These are phyloP conservation scores for Setipinna tenuifilis DNA, from an alignment of 2,797 vertebrate genomes.

Conservation along the genomic window DNA sequence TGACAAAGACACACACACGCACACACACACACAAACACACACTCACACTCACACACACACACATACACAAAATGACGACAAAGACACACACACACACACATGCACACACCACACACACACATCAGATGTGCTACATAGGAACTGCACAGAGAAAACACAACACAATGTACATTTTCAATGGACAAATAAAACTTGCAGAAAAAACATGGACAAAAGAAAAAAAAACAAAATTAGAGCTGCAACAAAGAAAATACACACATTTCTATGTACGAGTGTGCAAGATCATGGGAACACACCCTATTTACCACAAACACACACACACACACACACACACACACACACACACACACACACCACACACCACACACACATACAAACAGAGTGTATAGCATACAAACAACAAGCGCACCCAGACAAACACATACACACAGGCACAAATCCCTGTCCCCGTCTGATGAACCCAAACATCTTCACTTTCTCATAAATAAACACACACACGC, in stretches of 20 bases:
- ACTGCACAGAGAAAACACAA: too few species aligned
- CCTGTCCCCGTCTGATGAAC: not conserved
- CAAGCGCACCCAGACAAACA: not conserved
- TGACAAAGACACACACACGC: not conserved
- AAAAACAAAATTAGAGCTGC: too few species aligned
- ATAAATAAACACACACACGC: slow-evolving; percentile 42
- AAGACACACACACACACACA: not conserved
- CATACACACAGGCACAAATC: not conserved
- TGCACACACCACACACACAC: too few species aligned
- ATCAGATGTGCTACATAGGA: too few species aligned
- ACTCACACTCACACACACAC: not conserved
- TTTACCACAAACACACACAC: not conserved
- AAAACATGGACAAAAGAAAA: too few species aligned
- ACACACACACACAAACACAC: not conserved
- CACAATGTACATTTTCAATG: too few species aligned
- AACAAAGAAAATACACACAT: not conserved
- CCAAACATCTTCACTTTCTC: not conserved
- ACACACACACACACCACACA: not conserved
- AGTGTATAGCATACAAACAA: not conserved
- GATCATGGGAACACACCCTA: too few species aligned
- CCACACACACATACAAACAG: not conserved
- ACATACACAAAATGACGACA: not conserved
- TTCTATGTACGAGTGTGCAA: not conserved
- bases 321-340: not conserved
- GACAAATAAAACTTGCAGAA: too few species aligned